Percentiles rank a stretch among this genome's conserved stretches.
phyloP scores from a whole-genome alignment of 2,797 vertebrate genomes.

The Apogon talboti region DNA sequence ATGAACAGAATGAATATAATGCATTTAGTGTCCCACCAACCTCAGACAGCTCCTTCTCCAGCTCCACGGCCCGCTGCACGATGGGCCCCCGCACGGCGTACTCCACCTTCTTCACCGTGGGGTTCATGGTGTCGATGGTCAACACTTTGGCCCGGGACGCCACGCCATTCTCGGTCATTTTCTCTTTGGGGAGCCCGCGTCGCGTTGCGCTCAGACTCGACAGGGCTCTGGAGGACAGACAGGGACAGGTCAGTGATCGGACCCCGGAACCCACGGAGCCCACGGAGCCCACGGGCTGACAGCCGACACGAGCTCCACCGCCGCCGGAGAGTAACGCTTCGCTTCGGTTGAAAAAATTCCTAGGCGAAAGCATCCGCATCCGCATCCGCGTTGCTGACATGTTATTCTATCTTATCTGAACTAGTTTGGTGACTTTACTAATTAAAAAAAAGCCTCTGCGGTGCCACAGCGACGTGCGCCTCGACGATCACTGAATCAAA shows the following conservation, averaged over 20 bases:
- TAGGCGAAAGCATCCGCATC: conserved; percentile 59
- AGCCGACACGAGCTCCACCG: conserved; percentile 14
- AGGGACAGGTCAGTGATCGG: conserved; percentile 60
- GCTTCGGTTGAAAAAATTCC: conserved; percentile 47
- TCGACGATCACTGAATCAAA: too few relatives aligned
- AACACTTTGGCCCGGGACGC: conserved; percentile 82
- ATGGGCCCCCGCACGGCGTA: conserved; percentile 92
- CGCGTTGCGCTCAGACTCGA: conserved; percentile 73
- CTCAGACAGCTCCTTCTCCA: conserved; percentile 90
- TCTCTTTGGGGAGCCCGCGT: conserved; percentile 69
- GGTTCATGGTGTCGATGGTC: conserved; percentile 90
- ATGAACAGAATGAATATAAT: too few relatives aligned
- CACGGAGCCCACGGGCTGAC: conserved; percentile 18
- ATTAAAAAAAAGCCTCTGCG: neutral
- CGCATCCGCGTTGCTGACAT: conserved; percentile 68
- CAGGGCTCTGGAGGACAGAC: conserved; percentile 71
- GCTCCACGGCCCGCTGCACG: conserved; percentile 88
- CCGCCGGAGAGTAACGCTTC: conserved; percentile 33
- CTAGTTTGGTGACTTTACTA: neutral
- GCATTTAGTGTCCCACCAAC: conserved; percentile 67
- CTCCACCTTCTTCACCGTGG: conserved; percentile 87
- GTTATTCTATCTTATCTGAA: neutral
- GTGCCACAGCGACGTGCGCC: too few relatives aligned
- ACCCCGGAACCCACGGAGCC: conserved; percentile 18
- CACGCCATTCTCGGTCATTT: conserved; percentile 81